Conservation (phyloP, 2,888 invertebrate species). For the Sphecodes monilicornis region DNA sequence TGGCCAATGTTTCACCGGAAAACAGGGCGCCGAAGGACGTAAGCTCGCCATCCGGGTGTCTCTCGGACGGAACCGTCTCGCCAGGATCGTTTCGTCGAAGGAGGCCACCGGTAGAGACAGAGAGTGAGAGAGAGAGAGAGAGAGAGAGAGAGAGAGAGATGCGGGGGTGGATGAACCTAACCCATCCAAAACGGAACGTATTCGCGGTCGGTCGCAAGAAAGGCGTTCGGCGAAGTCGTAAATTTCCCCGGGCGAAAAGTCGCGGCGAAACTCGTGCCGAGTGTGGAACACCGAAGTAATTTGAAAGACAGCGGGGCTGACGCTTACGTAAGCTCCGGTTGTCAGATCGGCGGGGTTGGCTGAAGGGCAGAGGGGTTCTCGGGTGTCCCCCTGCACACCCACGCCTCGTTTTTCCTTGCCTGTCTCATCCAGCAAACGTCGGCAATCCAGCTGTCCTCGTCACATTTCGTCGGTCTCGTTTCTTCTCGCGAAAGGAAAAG, state of each 20-base stretch:
- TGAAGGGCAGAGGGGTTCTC: background rate
- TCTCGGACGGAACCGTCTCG: background rate
- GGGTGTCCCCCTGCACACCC: constrained; percentile 23
- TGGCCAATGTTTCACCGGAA: constrained; percentile 15
- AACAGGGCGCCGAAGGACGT: constrained; percentile 12
- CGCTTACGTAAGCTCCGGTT: constrained; percentile 66
- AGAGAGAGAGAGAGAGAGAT: too few species aligned
- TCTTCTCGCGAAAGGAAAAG: constrained; percentile 66
- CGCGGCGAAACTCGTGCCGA: constrained; percentile 47
- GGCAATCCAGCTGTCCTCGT: constrained; percentile 37
- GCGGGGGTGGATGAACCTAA: background rate
- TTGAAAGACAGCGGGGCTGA: constrained; percentile 66
- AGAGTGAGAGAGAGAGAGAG: background rate
- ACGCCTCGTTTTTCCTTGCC: constrained; percentile 17
- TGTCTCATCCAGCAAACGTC: constrained; percentile 43
- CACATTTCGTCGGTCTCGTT: constrained; percentile 65
- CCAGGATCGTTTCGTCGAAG: constrained; percentile 1
- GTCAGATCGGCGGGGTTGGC: constrained; percentile 57
- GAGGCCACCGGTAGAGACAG: background rate
- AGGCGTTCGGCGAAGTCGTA: constrained; percentile 54
- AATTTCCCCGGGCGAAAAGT: constrained; percentile 57
- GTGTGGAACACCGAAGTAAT: constrained; percentile 64
- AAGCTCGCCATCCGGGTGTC: background rate
- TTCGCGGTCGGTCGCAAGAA: constrained; percentile 45
- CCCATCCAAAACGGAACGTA: constrained; percentile 17